Evolutionary conservation across 2,113 vertebrate genomes (phyloP), one percentile per base, ranked within the genome.

Genomic region (Noctilio leporinus): DNA sequence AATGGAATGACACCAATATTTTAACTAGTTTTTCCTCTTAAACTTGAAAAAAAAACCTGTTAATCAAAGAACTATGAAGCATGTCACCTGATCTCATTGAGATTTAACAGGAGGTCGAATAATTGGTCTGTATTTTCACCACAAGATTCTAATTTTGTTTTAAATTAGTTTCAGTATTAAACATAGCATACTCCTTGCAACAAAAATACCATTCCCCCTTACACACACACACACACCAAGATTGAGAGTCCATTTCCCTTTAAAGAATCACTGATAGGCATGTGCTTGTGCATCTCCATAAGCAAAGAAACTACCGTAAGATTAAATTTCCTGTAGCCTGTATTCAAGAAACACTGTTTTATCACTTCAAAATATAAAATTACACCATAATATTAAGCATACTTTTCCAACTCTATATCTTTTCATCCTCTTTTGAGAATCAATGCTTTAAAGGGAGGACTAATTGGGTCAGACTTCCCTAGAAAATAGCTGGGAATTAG

Each of bases 291-390:
- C 22, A 57, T 57, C 8, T 0, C 7, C 19, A 0, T 30, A 72
- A 78, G 22, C 49, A n/a, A 84, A 93, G 43, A 93, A 85, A 69
- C 1, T 2, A 62, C 30, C 7, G 19, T 43, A 62, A 72, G 51
- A 40, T 93, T 91, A 49, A 83, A 85, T 69, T 89, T 85, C 91
- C 83, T 77, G 5, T 47, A 73, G 73, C 59, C 5, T 5, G 10
- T 53, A 64, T 62, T 76, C 5, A 76, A 83, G 91, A 72, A 51
- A 15, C 17, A 55, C 19, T 78, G 11, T 28, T 87, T 78, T 70
- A 40, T 76, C n/a, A 91, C 11, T 82, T 67, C 35, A 78, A 96
- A 91, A 33, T 45, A 64, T 55, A 51, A 69, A 91, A 84, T 70
- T 28, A 73, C 3, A 65, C 22, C 30, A 5, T 67, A 45, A 45